phyloP scores from a whole-genome alignment of 2,888 invertebrate genomes.

The Onthophagus sagittarius region DNA sequence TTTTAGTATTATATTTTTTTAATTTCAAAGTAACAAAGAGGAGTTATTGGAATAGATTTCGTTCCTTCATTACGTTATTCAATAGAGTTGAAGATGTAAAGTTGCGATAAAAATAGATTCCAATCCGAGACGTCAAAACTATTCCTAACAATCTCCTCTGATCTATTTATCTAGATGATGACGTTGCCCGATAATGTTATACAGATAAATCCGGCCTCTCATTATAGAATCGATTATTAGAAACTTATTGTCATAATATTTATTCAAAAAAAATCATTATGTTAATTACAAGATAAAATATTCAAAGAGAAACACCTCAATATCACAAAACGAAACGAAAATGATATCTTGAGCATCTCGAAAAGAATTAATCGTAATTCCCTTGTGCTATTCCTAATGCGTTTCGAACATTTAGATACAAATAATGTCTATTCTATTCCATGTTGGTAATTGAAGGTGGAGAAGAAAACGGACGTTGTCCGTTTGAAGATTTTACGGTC shows the following conservation, averaged over 20 bases:
- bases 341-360: conserved; percentile 10
- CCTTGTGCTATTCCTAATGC: conserved; percentile 23
- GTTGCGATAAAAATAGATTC: neutral
- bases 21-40: neutral
- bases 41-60: neutral
- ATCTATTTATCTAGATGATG: conserved; percentile 18
- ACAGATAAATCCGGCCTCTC: conserved; percentile 27
- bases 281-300: neutral
- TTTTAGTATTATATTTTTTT: neutral
- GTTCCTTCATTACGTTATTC: neutral
- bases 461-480: conserved; percentile 22
- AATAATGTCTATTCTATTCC: conserved; percentile 13
- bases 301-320: neutral
- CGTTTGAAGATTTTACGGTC: conserved; percentile 18
- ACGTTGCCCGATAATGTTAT: conserved; percentile 25
- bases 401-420: conserved; percentile 25
- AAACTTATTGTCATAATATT: conserved; percentile 11
- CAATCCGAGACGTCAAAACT: neutral
- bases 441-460: neutral
- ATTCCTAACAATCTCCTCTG: neutral
- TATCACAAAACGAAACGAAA: neutral
- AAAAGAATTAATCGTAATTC: conserved; percentile 1
- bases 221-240: conserved; percentile 29
- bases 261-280: neutral
- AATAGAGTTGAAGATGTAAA: neutral